These are phyloP conservation scores for Rotaria socialis DNA, from an alignment of 2,888 invertebrate species.

Conservation along the genomic window DNA sequence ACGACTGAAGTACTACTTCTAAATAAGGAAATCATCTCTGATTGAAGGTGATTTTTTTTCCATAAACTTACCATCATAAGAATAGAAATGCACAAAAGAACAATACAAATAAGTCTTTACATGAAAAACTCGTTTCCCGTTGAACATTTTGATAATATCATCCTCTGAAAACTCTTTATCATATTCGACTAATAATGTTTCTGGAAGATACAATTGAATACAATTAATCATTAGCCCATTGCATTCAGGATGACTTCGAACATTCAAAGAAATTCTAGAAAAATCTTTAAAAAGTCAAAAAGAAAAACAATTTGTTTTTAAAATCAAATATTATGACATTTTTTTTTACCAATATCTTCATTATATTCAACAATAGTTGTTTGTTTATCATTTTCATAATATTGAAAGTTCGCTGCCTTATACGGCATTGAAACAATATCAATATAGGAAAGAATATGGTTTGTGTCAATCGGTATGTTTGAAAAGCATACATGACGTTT, in stretches of 20 bases:
- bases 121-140: background rate
- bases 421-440: background rate
- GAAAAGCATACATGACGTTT: background rate
- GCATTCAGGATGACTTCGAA: background rate
- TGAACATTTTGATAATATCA: background rate
- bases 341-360: background rate
- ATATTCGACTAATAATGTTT: conserved; percentile 25
- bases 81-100: conserved; percentile 3
- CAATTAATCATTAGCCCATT: background rate
- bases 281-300: background rate
- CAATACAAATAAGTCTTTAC: background rate
- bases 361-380: background rate
- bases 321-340: background rate
- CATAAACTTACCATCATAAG: background rate
- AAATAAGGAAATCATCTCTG: no score
- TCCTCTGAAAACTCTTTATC: background rate
- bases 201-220: conserved; percentile 12
- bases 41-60: no score
- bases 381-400: conserved; percentile 8
- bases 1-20: no score
- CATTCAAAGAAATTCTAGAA: background rate
- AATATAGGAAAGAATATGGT: background rate
- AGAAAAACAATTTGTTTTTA: background rate
- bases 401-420: background rate
- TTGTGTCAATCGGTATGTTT: background rate